Base-by-base conservation (phyloP, 2,113 vertebrate species). In the Microcebus lehilahytsara region DNA sequence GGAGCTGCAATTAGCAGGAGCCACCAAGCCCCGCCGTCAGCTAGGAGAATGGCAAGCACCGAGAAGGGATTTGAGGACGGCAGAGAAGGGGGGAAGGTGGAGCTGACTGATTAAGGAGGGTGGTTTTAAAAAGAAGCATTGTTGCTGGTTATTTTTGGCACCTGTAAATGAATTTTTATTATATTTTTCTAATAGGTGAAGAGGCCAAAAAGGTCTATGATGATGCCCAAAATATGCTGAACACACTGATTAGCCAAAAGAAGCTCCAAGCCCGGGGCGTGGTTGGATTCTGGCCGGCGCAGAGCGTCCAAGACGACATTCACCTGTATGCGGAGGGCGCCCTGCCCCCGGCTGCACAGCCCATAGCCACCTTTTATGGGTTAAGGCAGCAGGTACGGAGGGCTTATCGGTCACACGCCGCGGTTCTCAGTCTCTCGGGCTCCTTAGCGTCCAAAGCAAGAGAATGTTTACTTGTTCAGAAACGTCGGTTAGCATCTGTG, bases 251-350 rank as follows among this genome's bases (percentile, higher is more conserved):
- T 75, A 97, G 98, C 94, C 97, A 97, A 64, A 97, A 98, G 86
- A 99, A 98, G n/a, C 98, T 99, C 60, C 98, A 97, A 88, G 99
- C 99, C 87, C 98, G 98, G 86, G 99, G 99, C 17, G 93, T 99
- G 81, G 97, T 99, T 93, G 99, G 99, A 3, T 99, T 99, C 98
- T 99, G 99, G 99, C 99, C 98, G 2, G 99, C 99, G 9, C 99
- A 97, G 97, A 99, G 99, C 32, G 96, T 98, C 23, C 98, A 99
- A 0, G 99, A 99, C 20, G 99, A 99, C 96, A 99, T 99, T 81
- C 85, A 98, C 2, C 89, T 99, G 46, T 99, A 99, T 64, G 66
- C 98, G 5, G 97, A 94, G 8, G 99, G 99, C 9, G 98, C 95
- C 0, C 92, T 89, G 7, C 98, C 98, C 25, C 97, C 95, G 85